phyloP scores from a whole-genome alignment of 2,888 invertebrate genomes.

The Acanthopleura granulata region DNA sequence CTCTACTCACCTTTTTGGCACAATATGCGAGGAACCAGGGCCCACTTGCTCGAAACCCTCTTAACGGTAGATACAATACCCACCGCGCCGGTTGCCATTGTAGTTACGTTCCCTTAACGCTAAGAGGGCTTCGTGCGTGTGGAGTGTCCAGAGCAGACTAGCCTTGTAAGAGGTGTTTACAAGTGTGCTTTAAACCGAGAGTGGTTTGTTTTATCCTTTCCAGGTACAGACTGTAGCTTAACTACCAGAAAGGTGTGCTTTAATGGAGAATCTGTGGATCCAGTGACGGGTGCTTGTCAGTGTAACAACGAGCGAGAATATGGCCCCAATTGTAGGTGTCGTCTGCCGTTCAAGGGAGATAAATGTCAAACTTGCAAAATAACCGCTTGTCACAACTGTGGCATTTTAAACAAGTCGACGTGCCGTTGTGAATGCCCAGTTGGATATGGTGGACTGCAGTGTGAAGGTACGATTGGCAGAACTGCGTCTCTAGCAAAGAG shows the following conservation, averaged over 20 bases:
- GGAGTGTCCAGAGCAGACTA: too few species aligned
- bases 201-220: background rate
- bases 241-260: background rate
- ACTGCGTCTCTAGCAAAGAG: too few species aligned
- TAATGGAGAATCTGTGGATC: background rate
- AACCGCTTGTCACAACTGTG: background rate
- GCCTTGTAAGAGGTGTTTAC: too few species aligned
- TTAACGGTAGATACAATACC: too few species aligned
- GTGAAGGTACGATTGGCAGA: background rate
- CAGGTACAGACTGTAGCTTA: background rate
- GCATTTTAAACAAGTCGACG: background rate
- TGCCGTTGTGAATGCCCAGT: background rate
- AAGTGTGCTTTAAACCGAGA: too few species aligned
- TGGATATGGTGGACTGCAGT: conserved; percentile 2
- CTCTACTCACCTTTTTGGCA: too few species aligned
- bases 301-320: background rate
- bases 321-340: background rate
- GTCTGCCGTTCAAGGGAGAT: conserved; percentile 13
- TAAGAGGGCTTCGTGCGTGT: too few species aligned
- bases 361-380: background rate
- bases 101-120: too few species aligned
- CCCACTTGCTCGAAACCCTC: too few species aligned
- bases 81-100: too few species aligned
- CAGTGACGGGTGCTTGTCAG: background rate
- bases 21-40: too few species aligned